These are phyloP conservation scores for Meloidogyne chitwoodi DNA, from an alignment of 1,140 invertebrate species.

Conservation along the genomic window DNA sequence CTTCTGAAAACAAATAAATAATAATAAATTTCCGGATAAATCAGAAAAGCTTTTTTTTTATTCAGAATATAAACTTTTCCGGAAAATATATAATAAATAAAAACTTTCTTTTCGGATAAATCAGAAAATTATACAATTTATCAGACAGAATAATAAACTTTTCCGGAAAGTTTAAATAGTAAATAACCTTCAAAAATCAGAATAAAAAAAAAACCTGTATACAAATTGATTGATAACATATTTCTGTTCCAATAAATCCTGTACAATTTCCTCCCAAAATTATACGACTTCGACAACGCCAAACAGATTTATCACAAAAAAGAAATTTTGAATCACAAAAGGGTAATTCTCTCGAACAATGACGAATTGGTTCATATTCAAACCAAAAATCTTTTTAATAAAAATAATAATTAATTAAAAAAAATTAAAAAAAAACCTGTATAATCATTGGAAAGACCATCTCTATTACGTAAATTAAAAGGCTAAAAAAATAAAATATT, in stretches of 20 bases:
- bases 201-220: conserved; percentile 33
- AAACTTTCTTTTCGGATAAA: no score
- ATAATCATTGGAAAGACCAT: conserved; percentile 59
- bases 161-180: not conserved
- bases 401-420: not conserved
- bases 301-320: conserved; percentile 50
- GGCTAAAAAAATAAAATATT: not conserved
- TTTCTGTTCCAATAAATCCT: conserved; percentile 50
- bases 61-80: no score
- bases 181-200: not conserved
- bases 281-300: conserved; percentile 51
- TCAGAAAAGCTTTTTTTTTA: no score
- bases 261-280: conserved; percentile 57
- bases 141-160: not conserved
- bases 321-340: conserved; percentile 50
- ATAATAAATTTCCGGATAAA: no score
- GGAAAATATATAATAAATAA: no score
- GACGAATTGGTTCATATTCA: conserved; percentile 53
- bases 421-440: conserved; percentile 33
- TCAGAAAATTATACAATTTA: no score
- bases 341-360: conserved; percentile 44
- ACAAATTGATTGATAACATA: conserved; percentile 56
- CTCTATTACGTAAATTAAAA: conserved; percentile 48
- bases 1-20: no score
- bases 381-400: conserved; percentile 53